Percentiles rank a stretch among this genome's conserved stretches.
Evolutionary conservation across 2,113 vertebrate genomes (phyloP).

Genomic region (Hepsetus odoe): DNA sequence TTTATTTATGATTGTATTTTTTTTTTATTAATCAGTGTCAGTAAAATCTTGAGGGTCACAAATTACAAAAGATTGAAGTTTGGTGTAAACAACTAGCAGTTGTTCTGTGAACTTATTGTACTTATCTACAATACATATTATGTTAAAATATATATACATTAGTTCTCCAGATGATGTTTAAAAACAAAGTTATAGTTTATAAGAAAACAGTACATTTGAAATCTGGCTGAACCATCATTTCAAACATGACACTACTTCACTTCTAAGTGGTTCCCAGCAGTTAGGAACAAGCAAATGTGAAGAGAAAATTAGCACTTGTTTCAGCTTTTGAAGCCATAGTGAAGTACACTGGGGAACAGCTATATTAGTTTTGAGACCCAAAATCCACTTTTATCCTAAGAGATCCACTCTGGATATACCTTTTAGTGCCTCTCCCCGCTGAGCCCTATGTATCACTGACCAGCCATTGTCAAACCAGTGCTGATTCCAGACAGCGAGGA

Average conservation of each 20-base stretch:
- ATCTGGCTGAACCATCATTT: background rate
- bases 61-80: no score
- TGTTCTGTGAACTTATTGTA: no score
- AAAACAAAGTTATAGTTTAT: no score
- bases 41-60: no score
- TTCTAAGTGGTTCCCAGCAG: background rate
- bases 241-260: background rate
- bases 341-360: background rate
- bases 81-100: no score
- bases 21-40: no score
- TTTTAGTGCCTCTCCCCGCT: background rate
- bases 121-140: no score
- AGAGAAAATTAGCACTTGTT: background rate
- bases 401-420: background rate
- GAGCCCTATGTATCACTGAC: slow-evolving; percentile 4
- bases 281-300: background rate
- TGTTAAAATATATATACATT: no score
- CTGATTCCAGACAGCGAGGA: background rate
- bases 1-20: no score
- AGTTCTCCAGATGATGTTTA: no score
- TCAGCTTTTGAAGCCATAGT: background rate
- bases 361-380: background rate
- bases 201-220: background rate
- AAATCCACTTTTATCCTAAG: background rate
- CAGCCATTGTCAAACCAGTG: background rate